Base-by-base conservation (phyloP, 2,888 invertebrate species). In the Leistus spinibarbis region DNA sequence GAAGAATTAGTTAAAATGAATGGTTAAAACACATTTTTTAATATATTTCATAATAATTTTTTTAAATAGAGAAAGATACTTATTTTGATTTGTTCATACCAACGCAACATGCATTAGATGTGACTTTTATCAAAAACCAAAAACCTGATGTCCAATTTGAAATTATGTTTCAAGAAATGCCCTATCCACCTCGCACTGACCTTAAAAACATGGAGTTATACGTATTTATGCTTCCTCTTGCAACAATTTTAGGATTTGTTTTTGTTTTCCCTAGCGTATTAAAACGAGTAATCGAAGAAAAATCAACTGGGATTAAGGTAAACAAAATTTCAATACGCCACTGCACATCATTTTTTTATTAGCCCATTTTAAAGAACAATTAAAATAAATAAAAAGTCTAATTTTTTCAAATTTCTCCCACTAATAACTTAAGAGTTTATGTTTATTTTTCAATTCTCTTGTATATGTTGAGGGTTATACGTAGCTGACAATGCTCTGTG, bases 101-200 rank as follows among this genome's bases (percentile, higher is more conserved):
- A 0, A 79, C 92, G 0, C 91, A 92, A 81, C 86, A 88, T 84
- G 87, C 90, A 0, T 83, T 92, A 53, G 91, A 92, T 81, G 86
- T 86, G 0, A 86, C 88, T 23, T 91, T 86, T 80, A 85, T 91
- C 60, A 84, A 87, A 76, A 79, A 85, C 54, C 40, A 40, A 40
- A 40, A 40, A 13, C 40, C 40, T 40, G 7, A 5, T 40, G 7
- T 40, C 0, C 1, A 76, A 13, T 76, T 83, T 23, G 79, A 78
- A 2, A 78, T 90, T 40, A 80, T 81, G 0, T 75, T 88, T 1
- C 88, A 89, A 84, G 88, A 89, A 81, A 89, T 90, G 78, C 90
- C 90, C 0, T 89, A 87, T 81, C 87, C 88, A 20, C 86, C 87
- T 1, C 83, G 86, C 77, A 80, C 79, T 5, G 77, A 80, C 22